Percentiles rank a stretch among this genome's conserved stretches.
phyloP scores from a whole-genome alignment of 2,113 vertebrate species.

The Equus przewalskii region DNA sequence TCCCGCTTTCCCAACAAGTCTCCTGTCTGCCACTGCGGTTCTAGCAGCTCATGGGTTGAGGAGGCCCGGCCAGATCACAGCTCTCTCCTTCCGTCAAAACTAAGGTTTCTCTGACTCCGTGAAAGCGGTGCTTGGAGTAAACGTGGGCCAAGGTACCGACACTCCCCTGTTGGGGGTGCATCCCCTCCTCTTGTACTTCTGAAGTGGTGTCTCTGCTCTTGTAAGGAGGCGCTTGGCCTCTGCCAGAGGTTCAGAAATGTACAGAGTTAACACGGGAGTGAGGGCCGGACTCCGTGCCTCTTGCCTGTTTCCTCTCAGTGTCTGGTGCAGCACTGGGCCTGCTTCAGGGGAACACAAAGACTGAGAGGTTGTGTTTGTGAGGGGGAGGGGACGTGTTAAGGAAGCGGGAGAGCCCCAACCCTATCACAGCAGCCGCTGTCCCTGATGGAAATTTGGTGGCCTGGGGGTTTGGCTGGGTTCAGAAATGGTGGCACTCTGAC shows the following conservation, averaged over 20 bases:
- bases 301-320: background rate
- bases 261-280: rapidly evolving
- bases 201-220: background rate
- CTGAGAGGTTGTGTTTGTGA: background rate
- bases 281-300: background rate
- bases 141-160: background rate
- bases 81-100: background rate
- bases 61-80: rapidly evolving
- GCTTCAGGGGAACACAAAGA: background rate
- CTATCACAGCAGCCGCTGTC: background rate
- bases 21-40: too few relatives aligned
- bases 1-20: rapidly evolving
- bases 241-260: background rate
- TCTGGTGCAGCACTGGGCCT: background rate
- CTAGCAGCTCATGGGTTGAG: rapidly evolving
- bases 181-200: background rate
- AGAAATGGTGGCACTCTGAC: rapidly evolving
- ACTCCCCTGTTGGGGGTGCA: rapidly evolving
- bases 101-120: background rate
- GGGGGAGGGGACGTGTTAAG: too few relatives aligned
- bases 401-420: background rate
- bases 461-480: too few relatives aligned
- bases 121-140: background rate
- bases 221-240: background rate
- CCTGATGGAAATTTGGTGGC: too few relatives aligned